These are phyloP conservation scores for Gisinianus flammeolus DNA, from an alignment of 2,888 invertebrate genomes.

Conservation along the genomic window DNA sequence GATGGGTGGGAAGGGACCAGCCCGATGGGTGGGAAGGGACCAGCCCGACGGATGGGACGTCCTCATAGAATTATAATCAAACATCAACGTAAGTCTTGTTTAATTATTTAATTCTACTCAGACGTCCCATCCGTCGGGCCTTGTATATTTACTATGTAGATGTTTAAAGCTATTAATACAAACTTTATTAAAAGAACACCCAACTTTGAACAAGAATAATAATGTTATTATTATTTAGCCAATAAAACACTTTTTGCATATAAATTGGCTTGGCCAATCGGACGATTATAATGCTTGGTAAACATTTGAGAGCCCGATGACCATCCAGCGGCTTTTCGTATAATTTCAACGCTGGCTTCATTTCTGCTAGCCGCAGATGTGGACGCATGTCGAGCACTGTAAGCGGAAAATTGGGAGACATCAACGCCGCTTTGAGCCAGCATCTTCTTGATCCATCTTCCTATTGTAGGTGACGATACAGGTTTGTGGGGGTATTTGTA, in stretches of 20 bases:
- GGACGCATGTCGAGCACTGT: constrained; percentile 16
- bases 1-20: too few species aligned
- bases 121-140: too few species aligned
- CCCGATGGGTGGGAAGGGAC: too few species aligned
- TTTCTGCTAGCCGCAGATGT: constrained; percentile 12
- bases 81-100: too few species aligned
- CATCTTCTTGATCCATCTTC: constrained; percentile 20
- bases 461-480: neutral
- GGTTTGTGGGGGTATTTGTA: neutral
- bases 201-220: too few species aligned
- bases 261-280: neutral
- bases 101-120: too few species aligned
- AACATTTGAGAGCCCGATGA: neutral
- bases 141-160: too few species aligned
- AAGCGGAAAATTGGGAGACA: neutral
- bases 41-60: too few species aligned
- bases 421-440: neutral
- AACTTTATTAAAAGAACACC: too few species aligned
- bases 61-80: too few species aligned
- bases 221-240: too few species aligned
- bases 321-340: constrained; percentile 9
- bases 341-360: neutral
- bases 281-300: constrained; percentile 12
- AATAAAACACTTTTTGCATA: neutral
- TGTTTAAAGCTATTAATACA: too few species aligned